phyloP scores from a whole-genome alignment of 2,113 vertebrate species.

The Fulmarus glacialis region DNA sequence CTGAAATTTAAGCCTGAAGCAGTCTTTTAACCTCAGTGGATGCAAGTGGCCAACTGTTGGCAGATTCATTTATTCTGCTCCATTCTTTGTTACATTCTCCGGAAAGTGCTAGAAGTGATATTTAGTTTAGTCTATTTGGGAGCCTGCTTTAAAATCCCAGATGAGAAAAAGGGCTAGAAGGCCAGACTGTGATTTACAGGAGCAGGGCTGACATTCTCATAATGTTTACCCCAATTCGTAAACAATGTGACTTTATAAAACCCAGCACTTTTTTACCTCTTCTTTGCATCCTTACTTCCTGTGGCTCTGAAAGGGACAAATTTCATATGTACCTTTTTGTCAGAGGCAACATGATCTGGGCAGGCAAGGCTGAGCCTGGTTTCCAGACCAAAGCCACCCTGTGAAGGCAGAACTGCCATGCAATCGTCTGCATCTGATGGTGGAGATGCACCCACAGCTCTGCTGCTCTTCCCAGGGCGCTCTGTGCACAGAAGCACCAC shows the following conservation, averaged over 20 bases:
- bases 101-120: background rate
- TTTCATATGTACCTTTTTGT: background rate
- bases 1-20: background rate
- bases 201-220: background rate
- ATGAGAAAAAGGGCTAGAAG: background rate
- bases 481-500: accelerated
- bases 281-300: background rate
- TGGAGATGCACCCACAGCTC: background rate
- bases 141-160: background rate
- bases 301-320: background rate
- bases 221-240: background rate
- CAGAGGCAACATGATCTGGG: background rate
- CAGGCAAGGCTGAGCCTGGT: background rate
- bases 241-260: background rate
- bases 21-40: background rate
- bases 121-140: background rate
- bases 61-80: background rate
- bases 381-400: background rate
- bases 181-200: background rate
- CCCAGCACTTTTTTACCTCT: background rate
- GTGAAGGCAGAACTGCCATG: background rate
- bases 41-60: background rate
- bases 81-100: background rate
- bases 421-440: accelerated
- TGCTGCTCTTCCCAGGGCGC: background rate